A percentile compares a stretch with the other conserved stretches of the same genome.
Conservation (phyloP, 2,888 invertebrate species). For the Automeris io region DNA sequence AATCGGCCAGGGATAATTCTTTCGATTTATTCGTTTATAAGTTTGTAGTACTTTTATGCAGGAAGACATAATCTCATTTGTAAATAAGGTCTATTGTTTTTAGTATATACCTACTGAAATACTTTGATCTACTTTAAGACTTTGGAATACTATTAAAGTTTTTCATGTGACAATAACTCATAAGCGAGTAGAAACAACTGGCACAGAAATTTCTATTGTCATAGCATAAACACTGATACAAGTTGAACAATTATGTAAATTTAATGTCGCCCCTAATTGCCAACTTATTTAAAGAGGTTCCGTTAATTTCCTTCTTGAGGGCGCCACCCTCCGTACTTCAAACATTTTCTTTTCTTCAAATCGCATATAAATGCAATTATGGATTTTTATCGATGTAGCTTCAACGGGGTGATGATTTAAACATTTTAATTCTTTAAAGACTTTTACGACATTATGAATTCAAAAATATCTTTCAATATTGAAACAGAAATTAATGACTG, state of each 20-base stretch:
- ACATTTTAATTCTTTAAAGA: constrained; percentile 36
- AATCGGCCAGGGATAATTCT: too few relatives aligned
- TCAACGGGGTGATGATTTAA: constrained; percentile 32
- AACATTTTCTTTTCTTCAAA: constrained; percentile 49
- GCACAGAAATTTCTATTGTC: constrained; percentile 51
- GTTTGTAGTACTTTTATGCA: too few relatives aligned
- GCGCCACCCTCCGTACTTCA: constrained; percentile 25
- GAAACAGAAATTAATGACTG: too few relatives aligned
- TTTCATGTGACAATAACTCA: background rate
- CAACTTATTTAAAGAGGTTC: constrained; percentile 74
- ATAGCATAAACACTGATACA: constrained; percentile 65
- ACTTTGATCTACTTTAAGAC: too few relatives aligned
- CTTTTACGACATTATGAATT: too few relatives aligned
- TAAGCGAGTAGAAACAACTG: constrained; percentile 17
- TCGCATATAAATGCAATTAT: constrained; percentile 66
- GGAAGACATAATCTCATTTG: too few relatives aligned
- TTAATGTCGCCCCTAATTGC: constrained; percentile 75
- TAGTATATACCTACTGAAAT: too few relatives aligned
- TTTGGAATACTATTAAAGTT: background rate
- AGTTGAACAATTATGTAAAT: constrained; percentile 73
- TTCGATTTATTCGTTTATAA: too few relatives aligned
- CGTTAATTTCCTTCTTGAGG: constrained; percentile 53
- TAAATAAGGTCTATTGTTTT: too few relatives aligned
- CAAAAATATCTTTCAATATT: too few relatives aligned
- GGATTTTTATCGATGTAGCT: constrained; percentile 49